A percentile compares a stretch with the other conserved stretches of the same genome.
Evolutionary conservation across 2,888 invertebrate genomes (phyloP).

Genomic region (Chirona hameri): DNA sequence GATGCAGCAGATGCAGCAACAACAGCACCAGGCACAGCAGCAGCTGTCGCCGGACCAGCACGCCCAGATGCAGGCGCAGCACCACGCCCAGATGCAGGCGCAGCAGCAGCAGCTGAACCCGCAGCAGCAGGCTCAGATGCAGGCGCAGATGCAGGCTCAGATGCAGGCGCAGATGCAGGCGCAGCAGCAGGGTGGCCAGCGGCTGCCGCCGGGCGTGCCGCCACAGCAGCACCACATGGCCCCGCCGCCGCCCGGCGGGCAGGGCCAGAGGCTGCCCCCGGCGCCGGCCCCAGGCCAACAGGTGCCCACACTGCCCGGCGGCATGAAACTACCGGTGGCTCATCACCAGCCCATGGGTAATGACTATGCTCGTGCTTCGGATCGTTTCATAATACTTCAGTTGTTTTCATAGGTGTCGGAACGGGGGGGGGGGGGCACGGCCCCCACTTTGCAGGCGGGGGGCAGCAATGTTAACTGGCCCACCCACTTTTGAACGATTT

Average conservation of each 20-base stretch:
- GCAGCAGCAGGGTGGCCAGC: neutral
- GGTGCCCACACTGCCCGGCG: conserved; percentile 1
- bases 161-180: conserved; percentile 26
- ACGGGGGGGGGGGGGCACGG: no score
- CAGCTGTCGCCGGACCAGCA: neutral
- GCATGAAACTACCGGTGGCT: neutral
- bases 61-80: neutral
- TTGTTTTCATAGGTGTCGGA: no score
- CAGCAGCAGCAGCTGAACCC: neutral
- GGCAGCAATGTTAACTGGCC: no score
- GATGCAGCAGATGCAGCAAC: neutral
- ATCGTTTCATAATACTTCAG: no score
- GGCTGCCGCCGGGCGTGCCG: neutral
- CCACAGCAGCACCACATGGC: conserved; percentile 9
- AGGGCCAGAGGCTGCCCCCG: neutral
- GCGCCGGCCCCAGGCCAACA: neutral
- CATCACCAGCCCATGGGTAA: conserved; percentile 9
- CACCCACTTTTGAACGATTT: no score
- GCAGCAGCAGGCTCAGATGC: neutral
- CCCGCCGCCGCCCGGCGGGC: neutral
- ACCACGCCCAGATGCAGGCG: neutral
- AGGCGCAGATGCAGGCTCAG: conserved; percentile 8
- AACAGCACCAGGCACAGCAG: no score
- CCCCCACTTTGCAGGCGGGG: no score
- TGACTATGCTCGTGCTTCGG: no score